These are phyloP conservation scores for Spermophilus dauricus DNA, from an alignment of 2,113 vertebrate species.

Conservation along the genomic window DNA sequence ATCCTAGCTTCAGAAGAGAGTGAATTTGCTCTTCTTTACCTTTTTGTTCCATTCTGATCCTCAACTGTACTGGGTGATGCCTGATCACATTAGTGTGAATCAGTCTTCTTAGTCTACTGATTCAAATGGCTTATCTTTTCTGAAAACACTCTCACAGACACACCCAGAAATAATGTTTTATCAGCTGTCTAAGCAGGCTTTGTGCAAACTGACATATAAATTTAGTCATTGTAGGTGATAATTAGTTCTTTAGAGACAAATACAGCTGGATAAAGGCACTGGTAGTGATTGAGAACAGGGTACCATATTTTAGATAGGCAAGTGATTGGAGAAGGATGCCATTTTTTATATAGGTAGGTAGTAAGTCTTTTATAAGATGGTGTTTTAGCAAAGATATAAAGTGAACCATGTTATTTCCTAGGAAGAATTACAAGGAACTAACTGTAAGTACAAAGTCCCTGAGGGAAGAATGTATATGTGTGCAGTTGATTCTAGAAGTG, in stretches of 20 bases:
- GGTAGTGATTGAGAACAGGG: background rate
- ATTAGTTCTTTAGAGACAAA: conserved; percentile 46
- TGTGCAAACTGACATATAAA: background rate
- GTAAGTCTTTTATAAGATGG: conserved; percentile 34
- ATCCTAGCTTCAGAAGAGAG: background rate
- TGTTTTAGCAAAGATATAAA: conserved; percentile 44
- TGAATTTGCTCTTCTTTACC: background rate
- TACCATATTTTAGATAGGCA: conserved; percentile 6
- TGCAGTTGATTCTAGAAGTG: no score
- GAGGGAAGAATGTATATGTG: background rate
- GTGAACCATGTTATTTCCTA: background rate
- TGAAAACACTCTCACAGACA: background rate
- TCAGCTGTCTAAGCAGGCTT: background rate
- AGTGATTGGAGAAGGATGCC: background rate
- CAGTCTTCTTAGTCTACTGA: background rate
- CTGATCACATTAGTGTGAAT: no score
- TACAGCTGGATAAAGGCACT: background rate
- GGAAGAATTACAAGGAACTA: background rate
- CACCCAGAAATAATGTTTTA: background rate
- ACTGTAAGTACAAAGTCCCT: background rate
- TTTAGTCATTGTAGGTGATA: background rate
- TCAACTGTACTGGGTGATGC: background rate
- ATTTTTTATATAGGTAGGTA: conserved; percentile 2
- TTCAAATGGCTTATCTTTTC: background rate
- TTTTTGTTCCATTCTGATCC: background rate